These are phyloP conservation scores for Pedionomus torquatus DNA, from an alignment of 2,113 vertebrate genomes.

Conservation along the genomic window DNA sequence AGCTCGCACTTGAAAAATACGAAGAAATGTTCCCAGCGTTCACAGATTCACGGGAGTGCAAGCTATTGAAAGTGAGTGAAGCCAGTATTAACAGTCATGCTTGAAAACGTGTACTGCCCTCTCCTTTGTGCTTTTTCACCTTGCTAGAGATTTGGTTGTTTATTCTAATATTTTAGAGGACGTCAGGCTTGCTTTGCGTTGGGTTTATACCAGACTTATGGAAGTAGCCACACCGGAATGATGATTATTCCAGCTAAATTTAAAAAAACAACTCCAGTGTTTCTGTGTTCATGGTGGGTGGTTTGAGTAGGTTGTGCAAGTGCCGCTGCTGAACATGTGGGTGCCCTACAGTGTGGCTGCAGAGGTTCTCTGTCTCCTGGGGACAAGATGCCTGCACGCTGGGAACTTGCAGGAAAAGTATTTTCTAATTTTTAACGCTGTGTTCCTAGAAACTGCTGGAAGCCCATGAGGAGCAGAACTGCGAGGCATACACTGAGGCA, in stretches of 20 bases:
- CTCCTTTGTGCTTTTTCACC: background rate
- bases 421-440: background rate
- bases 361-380: background rate
- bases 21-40: constrained; percentile 99
- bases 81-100: background rate
- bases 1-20: constrained; percentile 97
- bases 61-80: constrained; percentile 90
- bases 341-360: background rate
- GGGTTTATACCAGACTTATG: background rate
- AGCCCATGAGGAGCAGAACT: constrained; percentile 96
- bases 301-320: background rate
- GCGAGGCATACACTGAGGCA: constrained; percentile 94
- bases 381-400: rapidly evolving
- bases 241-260: background rate
- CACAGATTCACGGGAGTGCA: constrained; percentile 97
- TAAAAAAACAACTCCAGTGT: background rate
- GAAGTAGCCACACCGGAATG: background rate
- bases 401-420: rapidly evolving
- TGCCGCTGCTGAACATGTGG: background rate
- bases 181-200: rapidly evolving
- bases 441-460: constrained; percentile 92
- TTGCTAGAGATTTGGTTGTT: rapidly evolving
- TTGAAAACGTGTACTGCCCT: background rate
- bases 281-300: rapidly evolving
- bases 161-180: rapidly evolving